These are phyloP conservation scores for Chironomus tentans DNA, from an alignment of 2,888 invertebrate species.

Conservation along the genomic window DNA sequence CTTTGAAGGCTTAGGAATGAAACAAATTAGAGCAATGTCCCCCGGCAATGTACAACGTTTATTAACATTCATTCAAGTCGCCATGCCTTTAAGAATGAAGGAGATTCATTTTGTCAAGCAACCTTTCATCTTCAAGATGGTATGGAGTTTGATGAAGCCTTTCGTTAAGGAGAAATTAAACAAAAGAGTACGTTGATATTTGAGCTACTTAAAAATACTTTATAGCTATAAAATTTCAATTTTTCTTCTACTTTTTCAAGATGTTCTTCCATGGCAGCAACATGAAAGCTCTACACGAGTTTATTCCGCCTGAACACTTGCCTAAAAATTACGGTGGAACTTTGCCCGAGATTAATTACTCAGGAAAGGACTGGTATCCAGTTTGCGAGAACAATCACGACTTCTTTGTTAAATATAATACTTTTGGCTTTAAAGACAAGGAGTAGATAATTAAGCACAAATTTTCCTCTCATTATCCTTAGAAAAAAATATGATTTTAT, in stretches of 20 bases:
- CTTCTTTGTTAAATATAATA: slow-evolving; percentile 58
- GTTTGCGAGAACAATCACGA: slow-evolving; percentile 54
- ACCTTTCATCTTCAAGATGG: slow-evolving; percentile 73
- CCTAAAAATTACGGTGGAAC: slow-evolving; percentile 70
- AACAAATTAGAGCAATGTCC: slow-evolving; percentile 58
- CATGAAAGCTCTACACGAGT: slow-evolving; percentile 66
- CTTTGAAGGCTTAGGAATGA: slow-evolving; percentile 66
- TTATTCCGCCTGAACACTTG: slow-evolving; percentile 56
- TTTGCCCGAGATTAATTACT: slow-evolving; percentile 65
- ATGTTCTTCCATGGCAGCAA: slow-evolving; percentile 77
- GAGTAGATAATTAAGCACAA: no score
- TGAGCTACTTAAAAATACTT: background rate
- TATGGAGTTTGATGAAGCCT: slow-evolving; percentile 78
- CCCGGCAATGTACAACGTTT: slow-evolving; percentile 68
- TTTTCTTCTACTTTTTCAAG: slow-evolving; percentile 46
- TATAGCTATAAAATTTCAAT: slow-evolving; percentile 6
- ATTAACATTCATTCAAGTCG: slow-evolving; percentile 75
- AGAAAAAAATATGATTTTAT: no score
- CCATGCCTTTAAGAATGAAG: slow-evolving; percentile 74
- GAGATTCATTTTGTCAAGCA: slow-evolving; percentile 81
- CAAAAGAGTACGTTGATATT: slow-evolving; percentile 4
- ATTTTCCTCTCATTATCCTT: no score
- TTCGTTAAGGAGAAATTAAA: slow-evolving; percentile 60
- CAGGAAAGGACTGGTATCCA: slow-evolving; percentile 69
- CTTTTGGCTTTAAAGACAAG: slow-evolving; percentile 47